Base-by-base conservation (phyloP, 1,140 invertebrate species). In the Trachymyrmex septentrionalis region DNA sequence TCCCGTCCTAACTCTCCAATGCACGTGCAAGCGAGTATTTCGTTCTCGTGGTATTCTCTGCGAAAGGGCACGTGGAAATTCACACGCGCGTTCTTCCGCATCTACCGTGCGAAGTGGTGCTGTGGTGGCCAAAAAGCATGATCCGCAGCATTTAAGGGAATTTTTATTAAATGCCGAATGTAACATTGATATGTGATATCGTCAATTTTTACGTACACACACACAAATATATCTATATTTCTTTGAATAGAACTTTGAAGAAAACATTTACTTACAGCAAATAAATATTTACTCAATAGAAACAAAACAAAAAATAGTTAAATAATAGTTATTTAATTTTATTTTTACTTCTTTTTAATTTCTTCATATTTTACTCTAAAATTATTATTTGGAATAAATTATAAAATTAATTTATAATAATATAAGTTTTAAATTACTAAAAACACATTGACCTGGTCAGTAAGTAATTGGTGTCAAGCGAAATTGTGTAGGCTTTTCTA, bases 21-120 rank as follows among this genome's bases (percentile, higher is more conserved):
- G 61, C 44, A 19, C 61, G 59, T 57, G 57, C 5, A 63, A 27
- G 57, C 77, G 77, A 44, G 24, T n/a, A 69, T 69, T 69, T 38
- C 63, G 50, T 48, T 69, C 21, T 50, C 67, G 67, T 34, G 16
- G 57, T 69, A 88, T 88, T 80, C 61, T 73, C 16, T 19, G 82
- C 55, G 59, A 89, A 88, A 89, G 82, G 69, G 69, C 82, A 76
- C 57, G 63, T 78, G 59, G 59, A 69, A 81, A 81, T 64, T 63
- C 63, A 24, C 63, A 69, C 77, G 77, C 64, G 24, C 44, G 38
- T 77, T 78, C 75, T 78, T 63, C 75, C 75, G 59, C 59, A 27
- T 34, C 34, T 48, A 59, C 16, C 44, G 59, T 48, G 75, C 38
- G 21, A 77, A 63, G 21, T 44, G 38, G 9, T 21, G 44, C 76